Evolutionary conservation across 2,888 invertebrate genomes (phyloP), one percentile per base, ranked within the genome.

Genomic region (Meiosimyza decipiens): DNA sequence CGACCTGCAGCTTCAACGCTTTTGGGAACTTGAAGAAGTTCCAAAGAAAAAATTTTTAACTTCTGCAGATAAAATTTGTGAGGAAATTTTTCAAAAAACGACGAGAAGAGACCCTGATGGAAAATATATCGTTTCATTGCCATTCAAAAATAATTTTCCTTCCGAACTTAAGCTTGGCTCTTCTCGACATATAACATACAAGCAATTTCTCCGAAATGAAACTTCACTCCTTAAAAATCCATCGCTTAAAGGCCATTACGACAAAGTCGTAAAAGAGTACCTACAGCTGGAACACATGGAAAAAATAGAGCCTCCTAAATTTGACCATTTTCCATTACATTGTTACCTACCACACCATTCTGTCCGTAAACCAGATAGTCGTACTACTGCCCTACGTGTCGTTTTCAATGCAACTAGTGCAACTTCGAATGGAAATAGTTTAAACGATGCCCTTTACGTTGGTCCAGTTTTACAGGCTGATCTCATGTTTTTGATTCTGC

Each of bases 381-480:
- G n/a, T n/a, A n/a, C n/a, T n/a, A n/a, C n/a, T n/a, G n/a, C n/a
- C n/a, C n/a, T n/a, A 65, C 65, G 65, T 7, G 65, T 49, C 15
- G 65, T 65, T 18, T 65, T 65, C 22, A 51, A 65, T 18, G 65
- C 50, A n/a, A n/a, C 65, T 33, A 22, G 11, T 22, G 9, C 50
- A n/a, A 18, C 65, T 49, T 22, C 40, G 7, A 49, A 65, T 51
- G 49, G 65, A 18, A 16, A n/a, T 51, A 49, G 65, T 33, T 22
- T 15, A 7, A 65, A 51, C 22, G 18, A 65, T 5, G 7, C 6
- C 47, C 15, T 13, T 16, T 22, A 50, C 15, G 50, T 49, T 13
- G 49, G 65, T 51, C 65, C 65, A 3, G 13, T 33, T 7, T 16
- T 65, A 12, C 65, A 65, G 15, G 13, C 65, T 11, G 65, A 65